Conservation (phyloP, 1,140 invertebrate species). For the Probaryconus sp. region DNA sequence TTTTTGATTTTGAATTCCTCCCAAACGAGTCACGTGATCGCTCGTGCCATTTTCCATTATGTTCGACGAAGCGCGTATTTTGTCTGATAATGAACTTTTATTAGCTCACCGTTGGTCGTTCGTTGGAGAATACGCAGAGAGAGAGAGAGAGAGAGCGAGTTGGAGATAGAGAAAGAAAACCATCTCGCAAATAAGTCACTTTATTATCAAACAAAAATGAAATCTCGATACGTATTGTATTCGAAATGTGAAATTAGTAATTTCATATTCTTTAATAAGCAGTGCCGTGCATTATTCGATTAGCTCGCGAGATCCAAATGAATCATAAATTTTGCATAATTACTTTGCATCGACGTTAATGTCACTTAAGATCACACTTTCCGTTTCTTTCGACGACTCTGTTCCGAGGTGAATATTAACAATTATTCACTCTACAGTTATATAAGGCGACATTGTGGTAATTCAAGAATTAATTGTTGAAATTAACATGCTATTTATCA, state of each 20-base stretch:
- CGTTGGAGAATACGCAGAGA: constrained; percentile 25
- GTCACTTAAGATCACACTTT: constrained; percentile 4
- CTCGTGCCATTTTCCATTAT: constrained; percentile 22
- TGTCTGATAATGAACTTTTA: constrained; percentile 52
- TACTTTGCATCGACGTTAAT: constrained; percentile 16
- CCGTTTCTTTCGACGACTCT: neutral
- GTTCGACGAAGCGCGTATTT: constrained; percentile 34
- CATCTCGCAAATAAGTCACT: constrained; percentile 39
- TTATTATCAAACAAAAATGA: constrained; percentile 41
- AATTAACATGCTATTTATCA: too few relatives aligned
- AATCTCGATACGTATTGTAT: constrained; percentile 36
- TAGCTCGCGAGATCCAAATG: too few relatives aligned
- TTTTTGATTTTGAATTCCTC: neutral
- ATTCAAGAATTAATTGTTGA: too few relatives aligned
- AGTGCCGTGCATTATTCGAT: constrained; percentile 17
- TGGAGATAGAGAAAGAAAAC: too few relatives aligned
- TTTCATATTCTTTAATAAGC: constrained; percentile 30
- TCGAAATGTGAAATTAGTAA: constrained; percentile 30
- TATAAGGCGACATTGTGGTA: too few relatives aligned
- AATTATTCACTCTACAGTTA: too few relatives aligned
- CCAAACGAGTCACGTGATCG: constrained; percentile 3
- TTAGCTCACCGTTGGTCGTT: constrained; percentile 45
- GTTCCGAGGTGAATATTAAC: too few relatives aligned
- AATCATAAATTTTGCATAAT: constrained; percentile 24
- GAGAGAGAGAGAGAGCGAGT: too few relatives aligned